Evolutionary conservation across 2,888 invertebrate genomes (phyloP).

Genomic region (Artemia sinica): DNA sequence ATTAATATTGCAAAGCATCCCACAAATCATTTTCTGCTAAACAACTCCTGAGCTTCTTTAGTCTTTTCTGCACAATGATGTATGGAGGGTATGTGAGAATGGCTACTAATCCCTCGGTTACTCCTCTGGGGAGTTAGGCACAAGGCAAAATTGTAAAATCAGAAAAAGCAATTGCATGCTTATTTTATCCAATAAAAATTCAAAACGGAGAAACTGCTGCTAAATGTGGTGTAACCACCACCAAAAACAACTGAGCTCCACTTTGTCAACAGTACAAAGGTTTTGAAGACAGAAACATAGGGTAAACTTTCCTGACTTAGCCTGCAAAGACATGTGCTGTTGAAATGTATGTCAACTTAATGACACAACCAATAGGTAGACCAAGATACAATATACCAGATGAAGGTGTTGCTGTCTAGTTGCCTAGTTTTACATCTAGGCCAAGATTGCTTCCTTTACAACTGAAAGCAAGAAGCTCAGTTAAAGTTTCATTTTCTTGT

Average conservation of each 20-base stretch:
- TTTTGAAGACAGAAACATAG: background rate
- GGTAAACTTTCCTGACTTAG: background rate
- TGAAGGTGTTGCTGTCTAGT: background rate
- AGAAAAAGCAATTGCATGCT: background rate
- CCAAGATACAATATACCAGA: conserved; percentile 1
- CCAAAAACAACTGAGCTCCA: background rate
- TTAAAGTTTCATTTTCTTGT: background rate
- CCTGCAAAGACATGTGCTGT: background rate
- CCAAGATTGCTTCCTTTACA: background rate
- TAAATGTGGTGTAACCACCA: background rate
- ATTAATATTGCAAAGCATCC: too few species aligned
- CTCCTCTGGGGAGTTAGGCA: background rate
- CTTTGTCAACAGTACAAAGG: background rate
- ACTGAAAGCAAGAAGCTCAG: background rate
- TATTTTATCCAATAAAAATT: background rate
- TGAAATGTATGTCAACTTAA: background rate
- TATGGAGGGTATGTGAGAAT: too few species aligned
- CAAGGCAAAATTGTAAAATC: background rate
- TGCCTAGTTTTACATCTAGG: background rate
- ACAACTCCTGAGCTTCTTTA: too few species aligned
- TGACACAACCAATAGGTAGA: background rate
- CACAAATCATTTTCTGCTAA: too few species aligned
- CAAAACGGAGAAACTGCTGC: background rate
- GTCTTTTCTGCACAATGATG: too few species aligned
- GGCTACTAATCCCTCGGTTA: background rate